Base-by-base conservation (phyloP, 2,797 vertebrate species). In the Melanotaenia nigrans region DNA sequence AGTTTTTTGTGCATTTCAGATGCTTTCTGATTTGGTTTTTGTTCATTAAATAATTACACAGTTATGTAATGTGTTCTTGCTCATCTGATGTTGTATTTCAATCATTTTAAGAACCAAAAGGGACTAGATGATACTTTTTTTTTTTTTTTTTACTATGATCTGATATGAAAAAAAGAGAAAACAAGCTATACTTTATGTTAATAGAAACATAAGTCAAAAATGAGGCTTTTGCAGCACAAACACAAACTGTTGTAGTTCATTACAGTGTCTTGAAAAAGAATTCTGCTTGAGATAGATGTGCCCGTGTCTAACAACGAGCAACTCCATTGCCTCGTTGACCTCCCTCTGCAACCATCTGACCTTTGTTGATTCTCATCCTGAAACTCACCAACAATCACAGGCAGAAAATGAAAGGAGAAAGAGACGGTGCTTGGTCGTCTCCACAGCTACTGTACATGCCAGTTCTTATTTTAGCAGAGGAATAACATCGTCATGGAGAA, bases 381-480 rank as follows among this genome's bases (percentile, higher is more conserved):
- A 75, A 68, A 57, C 56, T 69, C 32, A 12, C 66, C 79, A 60
- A 58, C 79, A 42, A 65, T 79, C 65, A 2, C 82, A 74, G 82
- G 60, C 62, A 73, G 85, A 71, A 77, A 64, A 73, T 61, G 82
- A 80, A 84, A 77, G 73, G 54, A 62, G 63, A 65, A 33, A 18
- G 71, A 79, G 80, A 76, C n/a, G 76, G 76, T 75, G 67, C 75
- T 22, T 58, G 66, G 65, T 47, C 62, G 63, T 85, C 85, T 87
- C 80, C 77, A 22, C 82, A 55, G 65, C 81, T 79, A 59, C 73
- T 63, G 68, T 75, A 63, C 55, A 65, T 42, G 73, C 77, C 88
- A 77, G 79, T 66, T 87, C 77, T 84, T 89, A 80, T 89, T 89
- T 87, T 80, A 86, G 69, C 58, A 68, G 75, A 60, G 72, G 79